Base-by-base conservation (phyloP, 2,888 invertebrate species). In the Herminia tarsipennalis region DNA sequence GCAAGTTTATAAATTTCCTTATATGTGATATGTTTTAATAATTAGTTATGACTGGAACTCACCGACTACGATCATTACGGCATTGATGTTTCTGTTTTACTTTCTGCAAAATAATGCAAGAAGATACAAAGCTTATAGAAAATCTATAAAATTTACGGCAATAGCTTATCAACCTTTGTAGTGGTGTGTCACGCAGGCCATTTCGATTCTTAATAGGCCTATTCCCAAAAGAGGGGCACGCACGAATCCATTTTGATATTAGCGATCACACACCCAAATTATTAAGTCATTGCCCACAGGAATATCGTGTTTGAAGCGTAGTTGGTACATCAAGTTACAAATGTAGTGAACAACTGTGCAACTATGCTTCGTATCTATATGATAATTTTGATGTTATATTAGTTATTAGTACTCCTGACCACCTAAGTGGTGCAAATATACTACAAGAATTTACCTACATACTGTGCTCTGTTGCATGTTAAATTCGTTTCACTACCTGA, bases 201-300 rank as follows among this genome's bases (percentile, higher is more conserved):
- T 59, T 59, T 25, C 63, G 57, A 66, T 60, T 49, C 52, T 48
- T 64, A 64, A 62, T 65, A 56, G 57, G 64, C 34, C 44, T 55
- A 60, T 56, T 70, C 68, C 70, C 68, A 29, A 36, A 65, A 66
- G 63, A 59, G 43, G 42, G 16, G 43, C 42, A 59, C 68, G 54
- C 65, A 66, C 68, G 59, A 65, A 66, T 66, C 67, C 74, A 73
- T 74, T 74, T 67, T 67, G 56, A 65, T 73, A 75, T 72, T 68
- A 70, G 63, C 49, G 53, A 68, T 70, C 61, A 57, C 63, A 67
- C 70, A 60, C 65, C 69, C 66, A 70, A 73, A 73, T 73, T 71
- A 73, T 70, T 70, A 70, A 68, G 60, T 61, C 52, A 54, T 47
- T 53, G 36, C 71, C 46, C 43, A 6, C 10, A 66, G 62, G 73